Base-by-base conservation (phyloP, 2,797 vertebrate genomes). In the Microcaecilia unicolor region DNA sequence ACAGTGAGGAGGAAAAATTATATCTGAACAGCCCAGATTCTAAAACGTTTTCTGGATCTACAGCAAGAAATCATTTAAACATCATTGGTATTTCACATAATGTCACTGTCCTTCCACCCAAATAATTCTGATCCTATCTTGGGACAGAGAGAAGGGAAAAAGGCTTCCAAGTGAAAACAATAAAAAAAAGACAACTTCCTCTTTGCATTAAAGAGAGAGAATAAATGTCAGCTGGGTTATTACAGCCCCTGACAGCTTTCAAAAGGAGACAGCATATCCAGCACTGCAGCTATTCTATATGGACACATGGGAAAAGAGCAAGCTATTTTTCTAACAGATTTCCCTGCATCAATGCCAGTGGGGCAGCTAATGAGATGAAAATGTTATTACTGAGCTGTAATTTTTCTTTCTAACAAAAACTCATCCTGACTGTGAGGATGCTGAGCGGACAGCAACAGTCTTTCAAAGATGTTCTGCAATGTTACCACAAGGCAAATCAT, bases 241-340 rank as follows among this genome's bases (percentile, higher is more conserved):
- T 58, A 63, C 26, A 49, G 44, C 38, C 52, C 37, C 60, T 40
- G 44, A 60, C 48, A 55, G 48, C 38, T 51, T 43, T 13, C 29
- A 31, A 39, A 53, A 47, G 52, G 47, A 55, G 47, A 41, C 17
- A 41, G 40, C 31, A 18, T 27, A 55, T 26, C 29, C 22, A 28
- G 22, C 49, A 55, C 31, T 42, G 6, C 17, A 33, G 7, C 25
- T 41, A 52, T 22, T 49, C 38, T 47, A 18, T 15, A 33, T 9
- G 44, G 46, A 45, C 53, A 59, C 54, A 53, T 31, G 44, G 49
- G 52, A 61, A 61, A 69, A 65, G 48, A 61, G 43, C 55, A 67
- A 51, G 47, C 36, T 58, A 48, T 57, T 55, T 65, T 49, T 38
- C 44, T 55, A 59, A 61, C 45, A 60, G 49, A 56, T 47, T 52